Base-by-base conservation (phyloP, 2,888 invertebrate species). In the Noctua comes region DNA sequence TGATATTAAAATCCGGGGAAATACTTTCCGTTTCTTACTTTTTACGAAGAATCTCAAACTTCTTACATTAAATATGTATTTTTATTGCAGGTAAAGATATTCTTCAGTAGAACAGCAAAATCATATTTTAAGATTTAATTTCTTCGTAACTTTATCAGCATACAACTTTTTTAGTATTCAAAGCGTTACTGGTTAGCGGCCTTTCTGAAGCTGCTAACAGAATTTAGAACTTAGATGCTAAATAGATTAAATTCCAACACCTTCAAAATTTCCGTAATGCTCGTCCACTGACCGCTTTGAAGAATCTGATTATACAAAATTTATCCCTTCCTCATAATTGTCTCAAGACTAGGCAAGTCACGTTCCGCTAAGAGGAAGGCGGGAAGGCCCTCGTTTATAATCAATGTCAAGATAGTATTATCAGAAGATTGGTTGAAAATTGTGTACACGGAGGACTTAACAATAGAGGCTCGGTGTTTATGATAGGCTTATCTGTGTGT, bases 1-100 rank as follows among this genome's bases (percentile, higher is more conserved):
- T 93, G 91, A 94, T 94, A 94, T 93, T 92, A 93, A 93, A 92
- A 92, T 91, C 91, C 90, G 87, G 90, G 88, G 88, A 91, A 92
- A 93, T 93, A 92, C 92, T 93, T 92, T 90, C 83, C 87, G 91
- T 91, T 92, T 92, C 91, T 91, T 90, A 88, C 90, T 88, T 89
- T 90, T 88, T 88, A 85, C 82, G 76, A 85, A 88, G 71, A 89
- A 89, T 88, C 86, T 88, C 86, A 80, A 88, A 88, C 88, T 88
- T 88, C 68, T 82, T 27, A 86, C 88, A 86, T 88, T 88, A 89
- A 89, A 90, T 91, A 89, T 88, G 84, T 87, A 85, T 84, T 87
- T 85, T 85, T 84, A 86, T 86, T 83, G 80, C 84, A 83, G 84
- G 86, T 88, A 86, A 83, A 83, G 65, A 87, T 87, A 80, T 86